Evolutionary conservation across 2,113 vertebrate genomes (phyloP), one percentile per base, ranked within the genome.

Genomic region (Miniopterus natalensis): DNA sequence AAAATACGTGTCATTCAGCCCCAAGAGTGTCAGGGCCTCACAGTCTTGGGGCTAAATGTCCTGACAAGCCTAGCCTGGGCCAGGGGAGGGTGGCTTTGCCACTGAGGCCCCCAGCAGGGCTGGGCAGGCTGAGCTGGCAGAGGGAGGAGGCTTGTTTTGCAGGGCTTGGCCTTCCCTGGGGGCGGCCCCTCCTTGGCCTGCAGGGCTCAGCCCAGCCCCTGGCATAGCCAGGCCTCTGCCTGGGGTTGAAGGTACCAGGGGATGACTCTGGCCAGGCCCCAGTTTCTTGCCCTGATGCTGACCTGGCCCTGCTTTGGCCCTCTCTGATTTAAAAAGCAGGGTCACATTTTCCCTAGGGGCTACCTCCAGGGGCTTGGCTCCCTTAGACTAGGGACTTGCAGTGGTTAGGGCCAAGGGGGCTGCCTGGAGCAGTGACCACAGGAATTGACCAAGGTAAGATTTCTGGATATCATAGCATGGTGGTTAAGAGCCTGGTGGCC

Each of bases 131-230:
- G 90, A 81, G 75, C 49, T 79, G 90, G 84, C 90, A 80, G 51
- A 95, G 87, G 87, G 90, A 95, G 90, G 70, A 89, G 47, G 65
- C 75, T 77, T 87, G 57, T 78, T 96, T 92, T 88, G 75, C 79
- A 94, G 70, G 49, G 86, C 93, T 40, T 84, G 53, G 47, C 4
- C 40, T 91, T 89, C 96, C 80, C 90, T 47, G 27, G 87, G 75
- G 85, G 40, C 3, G 0, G 20, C 45, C 31, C 57, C 70, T 96
- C 74, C 83, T 94, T 87, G 87, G 51, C n/a, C 27, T 6, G 7
- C 6, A 57, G 61, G 42, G 40, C 79, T 83, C 51, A 3, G 55
- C 31, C 55, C 36, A 57, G 87, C 57, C 84, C 42, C 73, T 81
- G 71, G 61, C 83, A 66, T 8, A 36, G 36, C 51, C 89, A 53